A percentile compares a stretch with the other conserved stretches of the same genome.
Evolutionary conservation across 92 coral and sea anemone genomes (phyloP).

Genomic region (Phymanthus crucifer): DNA sequence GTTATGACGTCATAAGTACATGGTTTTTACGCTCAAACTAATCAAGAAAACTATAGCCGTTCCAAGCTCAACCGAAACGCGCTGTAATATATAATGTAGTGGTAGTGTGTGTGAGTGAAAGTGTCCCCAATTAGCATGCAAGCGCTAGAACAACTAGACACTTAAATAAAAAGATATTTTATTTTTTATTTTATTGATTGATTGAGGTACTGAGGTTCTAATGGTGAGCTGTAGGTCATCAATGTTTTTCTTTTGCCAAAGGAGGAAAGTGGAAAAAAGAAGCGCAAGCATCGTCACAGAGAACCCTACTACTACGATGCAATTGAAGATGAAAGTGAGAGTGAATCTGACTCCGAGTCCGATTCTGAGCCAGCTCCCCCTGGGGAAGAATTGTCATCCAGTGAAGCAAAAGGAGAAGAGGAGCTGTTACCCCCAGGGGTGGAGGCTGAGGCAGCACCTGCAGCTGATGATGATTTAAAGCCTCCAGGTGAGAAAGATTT

Average conservation of each 20-base stretch:
- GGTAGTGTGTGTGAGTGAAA: too few species aligned
- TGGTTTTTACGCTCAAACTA: too few species aligned
- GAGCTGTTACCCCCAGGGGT: constrained; percentile 92
- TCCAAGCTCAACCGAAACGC: too few species aligned
- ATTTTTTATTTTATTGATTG: too few species aligned
- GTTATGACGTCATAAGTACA: too few species aligned
- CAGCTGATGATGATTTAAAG: constrained; percentile 50
- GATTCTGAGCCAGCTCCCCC: constrained; percentile 99
- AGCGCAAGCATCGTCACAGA: constrained; percentile 86
- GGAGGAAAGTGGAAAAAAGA: constrained; percentile 73
- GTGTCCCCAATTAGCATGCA: too few species aligned
- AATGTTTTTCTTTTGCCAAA: neutral
- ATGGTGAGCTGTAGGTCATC: too few species aligned
- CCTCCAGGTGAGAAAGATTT: constrained; percentile 55
- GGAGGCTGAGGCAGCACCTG: constrained; percentile 62
- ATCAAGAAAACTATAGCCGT: too few species aligned
- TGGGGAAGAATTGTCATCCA: constrained; percentile 81
- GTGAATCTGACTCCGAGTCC: constrained; percentile 89
- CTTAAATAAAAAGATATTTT: too few species aligned
- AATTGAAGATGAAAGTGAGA: constrained; percentile 93
- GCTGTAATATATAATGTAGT: too few species aligned
- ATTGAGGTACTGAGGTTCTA: too few species aligned
- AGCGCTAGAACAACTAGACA: too few species aligned
- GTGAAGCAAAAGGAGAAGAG: constrained; percentile 76
- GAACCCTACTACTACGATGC: constrained; percentile 89